Percentiles rank a stretch among this genome's conserved stretches.
Evolutionary conservation across 2,113 vertebrate genomes (phyloP).

Genomic region (Hemicordylus capensis): DNA sequence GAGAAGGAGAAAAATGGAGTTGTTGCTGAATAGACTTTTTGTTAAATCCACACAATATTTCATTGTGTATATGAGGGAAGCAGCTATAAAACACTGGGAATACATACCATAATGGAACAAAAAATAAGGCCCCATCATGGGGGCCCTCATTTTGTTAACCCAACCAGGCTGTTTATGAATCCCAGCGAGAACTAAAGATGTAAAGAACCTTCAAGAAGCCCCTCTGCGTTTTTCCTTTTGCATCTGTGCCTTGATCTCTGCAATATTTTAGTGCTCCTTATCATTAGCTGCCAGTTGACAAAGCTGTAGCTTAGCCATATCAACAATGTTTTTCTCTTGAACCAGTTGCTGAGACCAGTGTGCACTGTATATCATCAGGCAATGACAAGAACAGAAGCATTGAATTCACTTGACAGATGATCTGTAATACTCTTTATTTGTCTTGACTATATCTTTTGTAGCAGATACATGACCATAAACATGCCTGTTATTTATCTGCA

Average conservation of each 20-base stretch:
- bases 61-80: too few relatives aligned
- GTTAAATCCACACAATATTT: too few relatives aligned
- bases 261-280: constrained; percentile 29
- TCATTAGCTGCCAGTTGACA: constrained; percentile 33
- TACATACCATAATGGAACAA: too few relatives aligned
- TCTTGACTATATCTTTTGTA: constrained; percentile 36
- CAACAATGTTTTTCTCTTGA: constrained; percentile 5
- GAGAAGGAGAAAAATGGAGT: too few relatives aligned
- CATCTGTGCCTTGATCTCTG: neutral
- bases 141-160: too few relatives aligned
- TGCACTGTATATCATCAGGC: constrained; percentile 16
- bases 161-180: neutral
- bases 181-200: constrained; percentile 6
- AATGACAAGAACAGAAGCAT: constrained; percentile 45
- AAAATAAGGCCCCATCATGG: too few relatives aligned
- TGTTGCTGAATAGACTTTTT: too few relatives aligned
- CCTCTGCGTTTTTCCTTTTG: neutral
- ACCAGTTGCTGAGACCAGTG: constrained; percentile 10
- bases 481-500: constrained; percentile 37
- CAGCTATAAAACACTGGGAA: too few relatives aligned
- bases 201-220: neutral
- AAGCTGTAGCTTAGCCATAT: constrained; percentile 35
- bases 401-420: constrained; percentile 24
- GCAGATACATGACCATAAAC: constrained; percentile 32
- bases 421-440: constrained; percentile 50